These are phyloP conservation scores for Cephalopterus ornatus DNA, from an alignment of 2,113 vertebrate species.

Conservation along the genomic window DNA sequence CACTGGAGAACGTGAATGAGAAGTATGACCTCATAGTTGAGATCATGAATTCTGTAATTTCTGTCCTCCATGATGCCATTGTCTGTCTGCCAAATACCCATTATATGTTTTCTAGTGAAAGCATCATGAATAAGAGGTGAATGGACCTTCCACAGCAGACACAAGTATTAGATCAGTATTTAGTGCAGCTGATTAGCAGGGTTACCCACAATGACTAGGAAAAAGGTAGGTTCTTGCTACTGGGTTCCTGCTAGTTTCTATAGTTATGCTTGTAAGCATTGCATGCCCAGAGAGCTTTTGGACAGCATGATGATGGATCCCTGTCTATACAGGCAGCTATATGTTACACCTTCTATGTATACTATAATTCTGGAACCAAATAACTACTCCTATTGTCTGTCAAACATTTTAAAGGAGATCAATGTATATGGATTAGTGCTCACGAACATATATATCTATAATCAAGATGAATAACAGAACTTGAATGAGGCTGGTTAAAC, in stretches of 20 bases:
- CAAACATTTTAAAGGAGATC: not conserved
- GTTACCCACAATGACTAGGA: not conserved
- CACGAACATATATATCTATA: not conserved
- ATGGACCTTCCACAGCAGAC: not conserved
- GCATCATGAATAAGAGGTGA: not conserved
- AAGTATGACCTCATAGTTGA: not conserved
- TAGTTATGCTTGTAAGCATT: not conserved
- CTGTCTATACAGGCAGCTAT: not conserved
- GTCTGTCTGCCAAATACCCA: not conserved
- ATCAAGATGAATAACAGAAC: conserved; percentile 40
- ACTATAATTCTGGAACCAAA: not conserved
- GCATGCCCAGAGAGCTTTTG: not conserved
- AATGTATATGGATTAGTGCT: not conserved
- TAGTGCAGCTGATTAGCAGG: not conserved
- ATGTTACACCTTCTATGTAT: not conserved
- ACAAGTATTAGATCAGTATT: not conserved
- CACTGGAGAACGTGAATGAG: not conserved
- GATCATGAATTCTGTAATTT: not conserved
- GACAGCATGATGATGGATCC: not conserved
- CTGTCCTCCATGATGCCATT: not conserved
- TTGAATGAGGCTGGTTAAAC: conserved; percentile 16
- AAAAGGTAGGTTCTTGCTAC: not conserved
- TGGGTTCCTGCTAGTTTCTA: not conserved
- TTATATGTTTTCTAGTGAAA: not conserved
- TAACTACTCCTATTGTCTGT: not conserved